These are phyloP conservation scores for Diadema setosum DNA, from an alignment of 35 echinoderm and acorn worm species.

Conservation along the genomic window DNA sequence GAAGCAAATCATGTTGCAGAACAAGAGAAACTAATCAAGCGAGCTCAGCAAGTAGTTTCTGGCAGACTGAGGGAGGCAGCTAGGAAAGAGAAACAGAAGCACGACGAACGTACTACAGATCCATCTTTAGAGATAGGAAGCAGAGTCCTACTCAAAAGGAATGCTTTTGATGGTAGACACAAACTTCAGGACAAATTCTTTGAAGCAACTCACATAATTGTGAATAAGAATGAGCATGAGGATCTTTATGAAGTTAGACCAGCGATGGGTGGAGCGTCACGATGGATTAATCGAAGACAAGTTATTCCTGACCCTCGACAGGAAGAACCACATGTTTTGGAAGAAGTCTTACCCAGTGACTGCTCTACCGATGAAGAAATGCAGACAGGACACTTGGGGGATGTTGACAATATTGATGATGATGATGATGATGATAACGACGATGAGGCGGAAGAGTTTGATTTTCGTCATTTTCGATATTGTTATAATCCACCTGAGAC, in stretches of 20 bases:
- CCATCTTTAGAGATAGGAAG: background rate
- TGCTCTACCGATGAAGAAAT: background rate
- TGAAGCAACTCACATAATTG: background rate
- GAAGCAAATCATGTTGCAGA: background rate
- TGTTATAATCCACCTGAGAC: too few species aligned
- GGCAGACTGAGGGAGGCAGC: background rate
- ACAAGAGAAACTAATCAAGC: background rate
- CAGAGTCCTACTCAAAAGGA: background rate
- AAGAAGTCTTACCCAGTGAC: background rate
- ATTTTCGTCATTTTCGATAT: too few species aligned
- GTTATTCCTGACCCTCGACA: constrained; percentile 3
- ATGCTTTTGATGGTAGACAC: background rate
- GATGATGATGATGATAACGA: background rate
- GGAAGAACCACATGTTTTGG: background rate
- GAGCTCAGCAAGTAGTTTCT: background rate
- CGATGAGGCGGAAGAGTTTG: too few species aligned
- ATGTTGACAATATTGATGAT: background rate
- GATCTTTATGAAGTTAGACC: constrained; percentile 7
- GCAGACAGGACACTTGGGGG: background rate
- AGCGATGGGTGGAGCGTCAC: background rate
- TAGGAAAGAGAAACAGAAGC: background rate
- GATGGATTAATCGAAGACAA: background rate
- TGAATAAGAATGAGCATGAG: background rate
- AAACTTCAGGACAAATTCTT: constrained; percentile 18
- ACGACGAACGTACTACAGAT: background rate